A percentile compares a stretch with the other conserved stretches of the same genome.
Conservation (phyloP, 2,888 invertebrate genomes). For the Megamerina dolium region DNA sequence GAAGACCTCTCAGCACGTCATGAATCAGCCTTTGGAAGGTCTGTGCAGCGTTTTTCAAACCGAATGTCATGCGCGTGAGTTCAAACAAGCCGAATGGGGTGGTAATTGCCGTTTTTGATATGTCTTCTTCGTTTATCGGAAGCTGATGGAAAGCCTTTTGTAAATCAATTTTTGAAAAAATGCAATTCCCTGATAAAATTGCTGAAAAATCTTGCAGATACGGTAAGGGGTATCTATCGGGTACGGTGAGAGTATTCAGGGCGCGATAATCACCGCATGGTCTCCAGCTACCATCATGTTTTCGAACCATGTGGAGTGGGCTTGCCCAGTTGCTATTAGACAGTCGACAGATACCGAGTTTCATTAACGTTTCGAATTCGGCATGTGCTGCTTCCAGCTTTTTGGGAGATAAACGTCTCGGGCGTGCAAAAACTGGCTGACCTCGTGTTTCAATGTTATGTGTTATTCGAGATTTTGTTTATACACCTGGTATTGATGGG, state of each 20-base stretch:
- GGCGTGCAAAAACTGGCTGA: constrained; percentile 16
- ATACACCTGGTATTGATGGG: too few species aligned
- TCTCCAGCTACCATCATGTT: constrained; percentile 15
- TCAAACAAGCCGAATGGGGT: too few species aligned
- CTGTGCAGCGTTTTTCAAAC: constrained; percentile 10
- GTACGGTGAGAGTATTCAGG: constrained; percentile 15
- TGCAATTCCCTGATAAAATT: constrained; percentile 9
- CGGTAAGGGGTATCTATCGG: constrained; percentile 18
- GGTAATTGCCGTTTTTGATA: constrained; percentile 25
- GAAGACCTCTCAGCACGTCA: constrained; percentile 8
- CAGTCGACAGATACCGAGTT: constrained; percentile 18
- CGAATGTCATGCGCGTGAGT: too few species aligned
- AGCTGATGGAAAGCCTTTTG: too few species aligned
- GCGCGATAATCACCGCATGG: constrained; percentile 19
- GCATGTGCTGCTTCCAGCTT: constrained; percentile 14
- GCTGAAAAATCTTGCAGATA: constrained; percentile 16
- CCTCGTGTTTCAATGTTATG: constrained; percentile 16
- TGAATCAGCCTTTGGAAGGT: constrained; percentile 21
- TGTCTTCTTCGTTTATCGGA: constrained; percentile 15
- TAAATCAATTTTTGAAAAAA: constrained; percentile 19
- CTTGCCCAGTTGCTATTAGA: constrained; percentile 21
- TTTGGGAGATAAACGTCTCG: constrained; percentile 15
- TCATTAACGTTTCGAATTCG: constrained; percentile 19
- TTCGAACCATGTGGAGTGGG: too few species aligned
- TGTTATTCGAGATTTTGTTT: too few species aligned